Evolutionary conservation across 2,888 invertebrate species (phyloP).

Genomic region (Hesperia comma): DNA sequence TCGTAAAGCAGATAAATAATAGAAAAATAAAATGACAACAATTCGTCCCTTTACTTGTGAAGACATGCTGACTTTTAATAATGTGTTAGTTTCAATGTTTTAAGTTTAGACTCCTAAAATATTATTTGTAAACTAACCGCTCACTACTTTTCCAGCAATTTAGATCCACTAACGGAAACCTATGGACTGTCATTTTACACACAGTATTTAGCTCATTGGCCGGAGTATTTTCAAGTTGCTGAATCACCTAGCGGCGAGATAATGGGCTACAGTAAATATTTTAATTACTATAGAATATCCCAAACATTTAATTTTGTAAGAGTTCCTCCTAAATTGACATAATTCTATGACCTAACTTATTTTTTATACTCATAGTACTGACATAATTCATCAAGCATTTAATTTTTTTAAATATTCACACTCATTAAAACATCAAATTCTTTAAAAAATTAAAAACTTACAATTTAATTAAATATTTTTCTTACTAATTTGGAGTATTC

Average conservation of each 20-base stretch:
- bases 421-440: no score
- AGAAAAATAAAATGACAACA: constrained; percentile 89
- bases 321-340: background rate
- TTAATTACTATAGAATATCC: constrained; percentile 1
- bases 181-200: constrained; percentile 98
- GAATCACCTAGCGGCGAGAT: constrained; percentile 98
- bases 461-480: no score
- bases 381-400: no score
- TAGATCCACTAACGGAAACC: constrained; percentile 98
- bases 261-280: constrained; percentile 96
- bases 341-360: constrained; percentile 21
- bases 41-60: constrained; percentile 96
- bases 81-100: constrained; percentile 88
- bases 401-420: no score
- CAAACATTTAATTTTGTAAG: background rate
- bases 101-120: background rate
- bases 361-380: no score
- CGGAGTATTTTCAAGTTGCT: constrained; percentile 98
- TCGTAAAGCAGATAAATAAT: background rate
- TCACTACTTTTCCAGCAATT: constrained; percentile 87
- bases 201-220: constrained; percentile 99
- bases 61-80: constrained; percentile 97
- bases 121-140: no score
- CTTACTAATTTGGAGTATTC: no score
- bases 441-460: no score